These are phyloP conservation scores for Leptoclinus maculatus DNA, from an alignment of 2,797 vertebrate species.

Conservation along the genomic window DNA sequence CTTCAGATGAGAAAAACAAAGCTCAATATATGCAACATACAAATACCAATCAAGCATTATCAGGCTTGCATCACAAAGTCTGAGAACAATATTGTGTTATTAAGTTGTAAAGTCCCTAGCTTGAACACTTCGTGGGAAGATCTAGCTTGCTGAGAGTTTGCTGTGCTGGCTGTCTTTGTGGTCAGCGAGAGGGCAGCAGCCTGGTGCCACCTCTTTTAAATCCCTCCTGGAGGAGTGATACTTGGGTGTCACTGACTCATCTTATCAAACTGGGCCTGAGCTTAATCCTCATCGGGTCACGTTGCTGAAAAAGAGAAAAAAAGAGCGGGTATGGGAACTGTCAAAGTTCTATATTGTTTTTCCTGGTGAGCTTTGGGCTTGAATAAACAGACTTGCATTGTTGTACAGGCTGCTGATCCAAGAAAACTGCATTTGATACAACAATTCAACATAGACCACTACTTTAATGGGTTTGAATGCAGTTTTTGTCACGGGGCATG, in stretches of 20 bases:
- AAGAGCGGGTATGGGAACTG: background rate
- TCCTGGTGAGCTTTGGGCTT: constrained; percentile 11
- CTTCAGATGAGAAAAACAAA: background rate
- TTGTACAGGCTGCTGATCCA: background rate
- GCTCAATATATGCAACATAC: background rate
- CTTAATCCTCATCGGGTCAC: constrained; percentile 50
- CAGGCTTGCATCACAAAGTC: constrained; percentile 1
- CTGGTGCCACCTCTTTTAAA: constrained; percentile 50
- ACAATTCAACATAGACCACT: background rate
- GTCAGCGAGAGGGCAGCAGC: constrained; percentile 46
- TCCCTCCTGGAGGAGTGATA: constrained; percentile 37
- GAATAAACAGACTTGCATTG: constrained; percentile 16
- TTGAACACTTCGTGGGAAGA: constrained; percentile 1
- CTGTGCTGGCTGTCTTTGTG: constrained; percentile 44
- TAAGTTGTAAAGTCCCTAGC: constrained; percentile 7
- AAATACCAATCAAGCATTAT: background rate
- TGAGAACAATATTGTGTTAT: constrained; percentile 15
- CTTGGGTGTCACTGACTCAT: constrained; percentile 47
- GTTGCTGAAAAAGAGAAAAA: constrained; percentile 22
- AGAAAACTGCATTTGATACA: constrained; percentile 18
- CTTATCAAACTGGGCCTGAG: constrained; percentile 49
- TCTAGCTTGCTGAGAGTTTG: constrained; percentile 27
- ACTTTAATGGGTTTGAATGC: background rate
- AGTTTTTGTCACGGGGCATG: no score
- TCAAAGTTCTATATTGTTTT: constrained; percentile 19